phyloP scores from a whole-genome alignment of 2,888 invertebrate genomes.

The Drosophila melanocephala region DNA sequence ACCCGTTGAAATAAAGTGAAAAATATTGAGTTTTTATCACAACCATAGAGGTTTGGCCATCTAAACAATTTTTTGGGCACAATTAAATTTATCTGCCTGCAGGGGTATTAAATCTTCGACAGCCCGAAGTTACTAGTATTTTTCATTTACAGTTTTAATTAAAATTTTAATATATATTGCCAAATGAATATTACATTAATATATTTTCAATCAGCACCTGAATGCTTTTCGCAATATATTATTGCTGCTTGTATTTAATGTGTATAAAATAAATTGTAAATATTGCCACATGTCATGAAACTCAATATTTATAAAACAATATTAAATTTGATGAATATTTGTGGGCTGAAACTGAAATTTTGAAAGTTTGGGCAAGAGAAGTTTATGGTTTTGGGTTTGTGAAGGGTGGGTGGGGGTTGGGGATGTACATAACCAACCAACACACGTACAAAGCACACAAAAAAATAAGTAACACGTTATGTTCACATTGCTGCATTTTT shows the following conservation, averaged over 20 bases:
- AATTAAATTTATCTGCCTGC: background rate
- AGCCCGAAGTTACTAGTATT: slow-evolving; percentile 2
- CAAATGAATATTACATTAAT: slow-evolving; percentile 80
- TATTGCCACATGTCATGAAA: slow-evolving; percentile 18
- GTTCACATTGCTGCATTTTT: slow-evolving; percentile 34
- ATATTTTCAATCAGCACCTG: slow-evolving; percentile 56
- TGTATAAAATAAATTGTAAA: slow-evolving; percentile 4
- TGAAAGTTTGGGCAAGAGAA: slow-evolving; percentile 1
- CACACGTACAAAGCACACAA: slow-evolving; percentile 63
- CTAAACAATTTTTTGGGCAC: background rate
- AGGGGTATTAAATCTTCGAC: slow-evolving; percentile 5
- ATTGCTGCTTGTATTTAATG: slow-evolving; percentile 11
- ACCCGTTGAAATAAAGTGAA: background rate
- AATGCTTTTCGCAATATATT: slow-evolving; percentile 10
- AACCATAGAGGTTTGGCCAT: background rate
- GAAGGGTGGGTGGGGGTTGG: background rate
- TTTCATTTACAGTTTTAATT: slow-evolving; percentile 6
- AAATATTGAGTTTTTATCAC: background rate
- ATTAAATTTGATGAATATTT: slow-evolving; percentile 20
- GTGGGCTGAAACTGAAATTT: slow-evolving; percentile 7
- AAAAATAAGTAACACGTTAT: slow-evolving; percentile 42
- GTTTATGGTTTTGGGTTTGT: background rate
- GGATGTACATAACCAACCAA: slow-evolving; percentile 40
- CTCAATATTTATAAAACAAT: slow-evolving; percentile 23
- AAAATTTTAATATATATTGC: slow-evolving; percentile 3